Evolutionary conservation across 2,888 invertebrate species (phyloP).

Genomic region (Timandra comae): DNA sequence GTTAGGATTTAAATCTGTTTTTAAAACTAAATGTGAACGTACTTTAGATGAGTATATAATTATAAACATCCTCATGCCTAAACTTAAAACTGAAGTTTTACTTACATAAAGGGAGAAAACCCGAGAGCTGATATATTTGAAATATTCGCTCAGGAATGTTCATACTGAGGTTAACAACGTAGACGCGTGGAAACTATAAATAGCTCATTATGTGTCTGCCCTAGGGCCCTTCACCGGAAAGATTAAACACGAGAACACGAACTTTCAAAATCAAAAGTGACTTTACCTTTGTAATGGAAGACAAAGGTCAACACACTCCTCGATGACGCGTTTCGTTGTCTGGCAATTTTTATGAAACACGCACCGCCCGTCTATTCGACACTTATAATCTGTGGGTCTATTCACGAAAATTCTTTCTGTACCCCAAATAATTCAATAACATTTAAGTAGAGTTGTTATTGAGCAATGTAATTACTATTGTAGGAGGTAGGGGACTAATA

Average conservation of each 20-base stretch:
- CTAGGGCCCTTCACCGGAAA: slow-evolving; percentile 11
- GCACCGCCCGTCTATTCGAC: not conserved
- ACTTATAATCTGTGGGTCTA: not conserved
- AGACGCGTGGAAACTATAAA: slow-evolving; percentile 14
- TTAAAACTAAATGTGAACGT: too few species aligned
- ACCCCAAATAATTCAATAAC: not conserved
- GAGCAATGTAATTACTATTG: too few species aligned
- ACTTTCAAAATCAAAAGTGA: slow-evolving; percentile 31
- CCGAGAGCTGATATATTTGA: too few species aligned
- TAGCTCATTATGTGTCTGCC: slow-evolving; percentile 29
- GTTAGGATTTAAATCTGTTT: too few species aligned
- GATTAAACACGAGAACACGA: slow-evolving; percentile 19
- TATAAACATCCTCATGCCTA: too few species aligned
- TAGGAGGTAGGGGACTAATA: not conserved
- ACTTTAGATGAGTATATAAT: too few species aligned
- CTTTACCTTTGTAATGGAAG: slow-evolving; percentile 21
- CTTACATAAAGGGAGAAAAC: too few species aligned
- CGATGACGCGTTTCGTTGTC: slow-evolving; percentile 11
- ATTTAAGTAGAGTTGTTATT: too few species aligned
- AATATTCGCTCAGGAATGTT: too few species aligned
- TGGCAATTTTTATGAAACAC: slow-evolving; percentile 13
- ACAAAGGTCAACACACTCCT: slow-evolving; percentile 23
- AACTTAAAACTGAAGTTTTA: too few species aligned
- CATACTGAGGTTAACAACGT: slow-evolving; percentile 2
- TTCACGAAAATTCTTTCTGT: not conserved